These are phyloP conservation scores for Serinus canaria DNA, from an alignment of 2,113 vertebrate species.

Conservation along the genomic window DNA sequence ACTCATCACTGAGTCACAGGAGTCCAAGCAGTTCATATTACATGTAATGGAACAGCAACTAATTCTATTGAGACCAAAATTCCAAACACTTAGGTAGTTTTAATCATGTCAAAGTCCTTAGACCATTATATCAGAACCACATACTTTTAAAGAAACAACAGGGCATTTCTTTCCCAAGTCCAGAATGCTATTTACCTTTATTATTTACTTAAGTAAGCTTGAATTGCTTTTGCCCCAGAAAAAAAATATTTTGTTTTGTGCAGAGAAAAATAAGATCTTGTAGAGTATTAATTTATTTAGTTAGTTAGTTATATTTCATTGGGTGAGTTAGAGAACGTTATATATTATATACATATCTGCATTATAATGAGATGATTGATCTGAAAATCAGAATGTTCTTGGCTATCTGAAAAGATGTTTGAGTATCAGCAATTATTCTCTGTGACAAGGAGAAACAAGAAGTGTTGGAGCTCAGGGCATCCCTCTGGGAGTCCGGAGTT, in stretches of 20 bases:
- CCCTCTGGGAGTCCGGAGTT: no score
- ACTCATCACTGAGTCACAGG: background rate
- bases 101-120: background rate
- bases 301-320: background rate
- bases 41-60: background rate
- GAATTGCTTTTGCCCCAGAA: background rate
- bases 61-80: background rate
- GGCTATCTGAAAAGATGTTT: background rate
- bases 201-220: background rate
- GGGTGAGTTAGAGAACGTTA: background rate
- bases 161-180: fast-evolving
- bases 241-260: background rate
- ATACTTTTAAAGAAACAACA: background rate
- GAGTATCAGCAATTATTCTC: background rate
- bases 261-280: background rate
- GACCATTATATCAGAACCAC: background rate
- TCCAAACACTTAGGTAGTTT: background rate
- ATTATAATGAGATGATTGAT: background rate
- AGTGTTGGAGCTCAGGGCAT: no score
- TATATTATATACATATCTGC: background rate
- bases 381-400: background rate
- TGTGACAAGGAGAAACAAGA: background rate
- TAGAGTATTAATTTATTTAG: no score
- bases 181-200: background rate
- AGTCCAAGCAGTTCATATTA: background rate